Evolutionary conservation across 2,888 invertebrate genomes (phyloP), one percentile per base, ranked within the genome.

Genomic region (Allacma fusca): DNA sequence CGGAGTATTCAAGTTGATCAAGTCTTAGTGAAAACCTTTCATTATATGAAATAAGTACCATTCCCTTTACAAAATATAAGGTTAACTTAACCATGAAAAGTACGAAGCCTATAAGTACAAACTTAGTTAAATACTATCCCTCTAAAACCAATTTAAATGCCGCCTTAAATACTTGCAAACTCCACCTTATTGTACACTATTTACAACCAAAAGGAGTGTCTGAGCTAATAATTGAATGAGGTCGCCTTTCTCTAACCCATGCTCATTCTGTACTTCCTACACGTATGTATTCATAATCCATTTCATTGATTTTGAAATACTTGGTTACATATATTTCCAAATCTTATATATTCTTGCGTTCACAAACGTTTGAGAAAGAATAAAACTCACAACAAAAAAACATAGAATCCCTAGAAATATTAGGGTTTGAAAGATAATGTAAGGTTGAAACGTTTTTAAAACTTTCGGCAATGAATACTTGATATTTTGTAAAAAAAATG

Each of bases 121-220:
- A 34, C 9, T 34, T 50, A n/a, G 19, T 19, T 50, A 50, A 5
- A 50, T 19, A 50, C 16, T 50, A 9, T 13, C 40, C 40, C 5
- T 40, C 40, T 40, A 40, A 40, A 40, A 40, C 40, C 40, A 40
- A 40, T 40, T n/a, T n/a, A n/a, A n/a, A n/a, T n/a, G n/a, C n/a
- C n/a, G n/a, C 16, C 5, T 50, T 50, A 50, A 40, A 40, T 50
- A 50, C 4, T 4, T 50, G 19, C n/a, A 50, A 5, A 34, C 16
- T 9, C n/a, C 50, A n/a, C 50, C 50, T 5, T 16, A 50, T 50
- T n/a, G 19, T n/a, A 50, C n/a, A n/a, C 19, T 50, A 50, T n/a
- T 50, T 50, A 50, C 50, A 50, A 50, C 50, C 50, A 50, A 50
- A 50, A 50, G 13, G 50, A 50, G 50, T 50, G 50, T 16, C 50